A percentile compares a stretch with the other conserved stretches of the same genome.
These are phyloP conservation scores for Sebastes melanostomus DNA, from an alignment of 2,797 vertebrate genomes.

Conservation along the genomic window DNA sequence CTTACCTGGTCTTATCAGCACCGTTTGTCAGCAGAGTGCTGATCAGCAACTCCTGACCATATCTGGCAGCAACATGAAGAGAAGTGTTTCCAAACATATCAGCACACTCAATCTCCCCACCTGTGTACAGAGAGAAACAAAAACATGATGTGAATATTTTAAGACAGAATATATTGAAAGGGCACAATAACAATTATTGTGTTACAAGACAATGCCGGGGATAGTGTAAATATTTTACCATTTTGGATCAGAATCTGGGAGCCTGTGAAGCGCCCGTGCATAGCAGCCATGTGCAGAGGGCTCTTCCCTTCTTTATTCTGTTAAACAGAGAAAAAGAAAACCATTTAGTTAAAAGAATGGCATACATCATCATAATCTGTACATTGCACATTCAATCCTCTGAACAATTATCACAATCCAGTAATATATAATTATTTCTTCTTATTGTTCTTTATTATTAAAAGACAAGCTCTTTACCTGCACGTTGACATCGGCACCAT, in stretches of 20 bases:
- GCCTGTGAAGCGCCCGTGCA: slow-evolving; percentile 93
- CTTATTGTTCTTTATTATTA: neutral
- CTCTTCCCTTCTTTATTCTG: slow-evolving; percentile 96
- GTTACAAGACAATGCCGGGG: neutral
- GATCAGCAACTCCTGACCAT: slow-evolving; percentile 95
- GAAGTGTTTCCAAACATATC: slow-evolving; percentile 93
- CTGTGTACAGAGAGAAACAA: slow-evolving; percentile 63
- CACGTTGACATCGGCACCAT: slow-evolving; percentile 92
- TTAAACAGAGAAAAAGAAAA: slow-evolving; percentile 22
- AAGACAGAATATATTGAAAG: neutral
- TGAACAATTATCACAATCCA: neutral
- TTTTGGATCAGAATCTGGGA: slow-evolving; percentile 98
- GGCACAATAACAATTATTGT: neutral
- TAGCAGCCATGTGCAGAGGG: slow-evolving; percentile 94
- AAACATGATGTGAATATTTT: neutral
- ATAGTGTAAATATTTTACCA: slow-evolving; percentile 76
- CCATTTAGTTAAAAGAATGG: neutral
- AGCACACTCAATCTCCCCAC: slow-evolving; percentile 92
- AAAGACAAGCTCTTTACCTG: slow-evolving; percentile 80
- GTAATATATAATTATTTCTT: neutral
- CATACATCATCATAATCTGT: neutral
- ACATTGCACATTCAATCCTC: neutral
- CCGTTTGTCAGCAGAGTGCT: slow-evolving; percentile 95
- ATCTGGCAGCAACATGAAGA: slow-evolving; percentile 94
- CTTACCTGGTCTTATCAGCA: slow-evolving; percentile 90